These are phyloP conservation scores for Passer montanus DNA, from an alignment of 2,113 vertebrate species.

Conservation along the genomic window DNA sequence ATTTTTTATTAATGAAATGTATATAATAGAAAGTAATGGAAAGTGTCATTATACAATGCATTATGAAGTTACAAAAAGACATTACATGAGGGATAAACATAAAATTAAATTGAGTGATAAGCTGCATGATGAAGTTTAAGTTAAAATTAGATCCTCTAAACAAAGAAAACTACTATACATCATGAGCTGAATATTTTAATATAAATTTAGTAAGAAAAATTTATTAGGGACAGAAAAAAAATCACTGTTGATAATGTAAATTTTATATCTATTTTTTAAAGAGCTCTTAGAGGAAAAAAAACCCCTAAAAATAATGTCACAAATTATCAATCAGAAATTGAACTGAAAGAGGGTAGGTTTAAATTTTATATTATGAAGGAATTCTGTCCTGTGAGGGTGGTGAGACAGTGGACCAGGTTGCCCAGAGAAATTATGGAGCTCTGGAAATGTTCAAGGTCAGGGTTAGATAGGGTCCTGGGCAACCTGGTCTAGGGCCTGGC, in stretches of 20 bases:
- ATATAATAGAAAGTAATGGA: not conserved
- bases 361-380: not conserved
- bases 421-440: not conserved
- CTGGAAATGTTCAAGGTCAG: not conserved
- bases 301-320: not conserved
- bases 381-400: not conserved
- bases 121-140: not conserved
- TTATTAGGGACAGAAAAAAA: not conserved
- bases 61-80: not conserved
- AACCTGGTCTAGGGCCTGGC: not conserved
- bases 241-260: not conserved
- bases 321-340: not conserved
- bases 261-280: not conserved
- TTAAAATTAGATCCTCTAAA: not conserved
- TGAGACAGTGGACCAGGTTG: not conserved
- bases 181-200: not conserved
- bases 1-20: not conserved
- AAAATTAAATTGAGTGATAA: not conserved
- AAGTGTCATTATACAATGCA: not conserved
- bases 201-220: not conserved
- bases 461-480: not conserved
- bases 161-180: not conserved
- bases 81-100: not conserved
- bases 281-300: not conserved
- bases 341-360: not conserved